Base-by-base conservation (phyloP, 1,140 invertebrate species). In the Drosophila nikananu region DNA sequence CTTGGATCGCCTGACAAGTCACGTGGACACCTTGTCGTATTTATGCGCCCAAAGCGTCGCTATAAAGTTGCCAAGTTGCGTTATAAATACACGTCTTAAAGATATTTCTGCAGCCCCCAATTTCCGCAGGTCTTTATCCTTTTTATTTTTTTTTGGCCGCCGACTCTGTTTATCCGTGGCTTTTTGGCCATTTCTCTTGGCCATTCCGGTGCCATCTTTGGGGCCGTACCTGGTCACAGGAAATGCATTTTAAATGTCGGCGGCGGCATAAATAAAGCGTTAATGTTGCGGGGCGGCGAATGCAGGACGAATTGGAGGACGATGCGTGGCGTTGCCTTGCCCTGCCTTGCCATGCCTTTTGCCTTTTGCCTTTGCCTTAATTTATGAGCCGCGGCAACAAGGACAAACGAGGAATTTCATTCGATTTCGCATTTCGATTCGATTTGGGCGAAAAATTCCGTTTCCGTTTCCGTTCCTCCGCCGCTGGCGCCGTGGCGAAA, bases 191-290 rank as follows among this genome's bases (percentile, higher is more conserved):
- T 76, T 77, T 76, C 32, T 77, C 54, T 60, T 71, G 66, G 41
- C 35, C 44, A 44, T 49, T 49, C 25, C 57, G 25, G 42, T 27
- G 10, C 25, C 68, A 71, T 71, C 70, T 71, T 58, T 37, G 65
- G 70, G 52, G 48, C 44, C 46, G 41, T 49, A 72, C 70, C 70
- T 72, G 70, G 70, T 57, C 67, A 54, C 77, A 74, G 77, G 70
- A 89, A 87, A 87, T 87, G 83, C 83, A 87, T 87, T 87, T 89
- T 89, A 87, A 87, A 87, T 87, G 84, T 89, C 74, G 77, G 62
- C 67, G 68, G 42, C 63, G 81, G 73, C 84, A 87, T 87, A 87
- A 87, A 87, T 87, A 87, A 87, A 78, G 61, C 83, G 84, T 87
- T 87, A 87, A 87, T 83, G 86, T 89, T 87, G 77, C 52, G 52